These are phyloP conservation scores for Ectobius pallidus DNA, from an alignment of 2,888 invertebrate genomes.

Conservation along the genomic window DNA sequence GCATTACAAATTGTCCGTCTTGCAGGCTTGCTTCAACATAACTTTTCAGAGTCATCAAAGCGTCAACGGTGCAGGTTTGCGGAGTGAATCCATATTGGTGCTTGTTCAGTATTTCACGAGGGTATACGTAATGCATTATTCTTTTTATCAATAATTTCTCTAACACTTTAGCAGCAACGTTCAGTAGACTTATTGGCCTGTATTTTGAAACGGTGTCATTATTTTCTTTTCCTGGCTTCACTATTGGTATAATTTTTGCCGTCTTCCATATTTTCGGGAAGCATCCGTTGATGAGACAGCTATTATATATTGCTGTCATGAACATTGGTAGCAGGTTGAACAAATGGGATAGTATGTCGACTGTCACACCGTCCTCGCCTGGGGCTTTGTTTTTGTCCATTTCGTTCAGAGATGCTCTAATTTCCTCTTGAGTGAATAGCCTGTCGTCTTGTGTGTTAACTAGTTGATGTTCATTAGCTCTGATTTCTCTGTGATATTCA, in stretches of 20 bases:
- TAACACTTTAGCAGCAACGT: neutral
- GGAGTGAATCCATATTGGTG: neutral
- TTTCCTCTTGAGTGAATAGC: neutral
- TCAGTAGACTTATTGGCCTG: neutral
- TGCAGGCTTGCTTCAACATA: neutral
- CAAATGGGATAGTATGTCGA: neutral
- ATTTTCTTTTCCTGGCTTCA: neutral
- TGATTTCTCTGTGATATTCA: neutral
- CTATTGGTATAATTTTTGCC: neutral
- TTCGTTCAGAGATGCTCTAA: neutral
- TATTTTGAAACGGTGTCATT: neutral
- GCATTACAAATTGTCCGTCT: neutral
- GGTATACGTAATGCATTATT: neutral
- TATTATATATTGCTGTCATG: neutral
- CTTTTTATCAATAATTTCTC: neutral
- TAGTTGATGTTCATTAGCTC: neutral
- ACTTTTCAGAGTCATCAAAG: neutral
- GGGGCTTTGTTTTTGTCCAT: neutral
- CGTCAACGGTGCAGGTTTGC: neutral
- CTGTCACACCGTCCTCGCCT: neutral
- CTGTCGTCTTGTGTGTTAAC: neutral
- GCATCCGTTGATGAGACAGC: neutral
- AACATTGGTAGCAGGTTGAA: neutral
- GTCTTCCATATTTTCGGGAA: neutral
- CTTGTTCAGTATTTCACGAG: neutral